Conservation (phyloP, 2,888 invertebrate genomes). For the Plusia festucae region DNA sequence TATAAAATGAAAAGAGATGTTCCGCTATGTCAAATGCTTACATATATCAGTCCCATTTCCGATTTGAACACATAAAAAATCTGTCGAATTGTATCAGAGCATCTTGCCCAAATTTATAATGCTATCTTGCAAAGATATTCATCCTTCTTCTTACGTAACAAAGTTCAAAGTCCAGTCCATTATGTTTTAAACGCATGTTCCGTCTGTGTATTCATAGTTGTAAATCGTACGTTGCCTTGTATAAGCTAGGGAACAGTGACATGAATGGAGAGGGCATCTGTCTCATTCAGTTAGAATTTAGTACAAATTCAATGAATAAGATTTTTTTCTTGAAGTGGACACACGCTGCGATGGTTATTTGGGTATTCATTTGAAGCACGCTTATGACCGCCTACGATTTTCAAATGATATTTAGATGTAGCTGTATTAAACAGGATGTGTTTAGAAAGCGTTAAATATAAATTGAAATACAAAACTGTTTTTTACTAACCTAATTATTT, state of each 20-base stretch:
- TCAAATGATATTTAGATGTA: slow-evolving; percentile 9
- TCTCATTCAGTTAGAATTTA: slow-evolving; percentile 51
- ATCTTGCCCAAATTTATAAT: slow-evolving; percentile 15
- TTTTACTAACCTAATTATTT: slow-evolving; percentile 8
- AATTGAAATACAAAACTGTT: not conserved
- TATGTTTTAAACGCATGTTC: slow-evolving; percentile 13
- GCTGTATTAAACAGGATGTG: not conserved
- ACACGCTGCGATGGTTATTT: slow-evolving; percentile 49
- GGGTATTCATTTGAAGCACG: slow-evolving; percentile 30
- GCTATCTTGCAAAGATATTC: not conserved
- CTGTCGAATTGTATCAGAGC: slow-evolving; percentile 20
- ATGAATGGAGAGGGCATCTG: slow-evolving; percentile 55
- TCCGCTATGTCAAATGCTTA: slow-evolving; percentile 42
- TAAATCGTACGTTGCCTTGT: slow-evolving; percentile 50
- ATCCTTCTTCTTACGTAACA: not conserved
- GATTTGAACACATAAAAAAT: slow-evolving; percentile 42
- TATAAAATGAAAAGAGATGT: slow-evolving; percentile 42
- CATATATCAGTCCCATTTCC: slow-evolving; percentile 47
- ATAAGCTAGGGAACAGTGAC: slow-evolving; percentile 51
- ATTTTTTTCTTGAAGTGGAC: slow-evolving; percentile 58
- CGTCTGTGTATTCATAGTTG: slow-evolving; percentile 34
- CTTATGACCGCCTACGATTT: slow-evolving; percentile 39
- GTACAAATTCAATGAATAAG: slow-evolving; percentile 56
- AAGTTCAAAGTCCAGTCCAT: slow-evolving; percentile 15
- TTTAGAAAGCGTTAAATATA: not conserved